A percentile compares a stretch with the other conserved stretches of the same genome.
These are phyloP conservation scores for Australoheros scitulus DNA, from an alignment of 2,113 vertebrate genomes.

Conservation along the genomic window DNA sequence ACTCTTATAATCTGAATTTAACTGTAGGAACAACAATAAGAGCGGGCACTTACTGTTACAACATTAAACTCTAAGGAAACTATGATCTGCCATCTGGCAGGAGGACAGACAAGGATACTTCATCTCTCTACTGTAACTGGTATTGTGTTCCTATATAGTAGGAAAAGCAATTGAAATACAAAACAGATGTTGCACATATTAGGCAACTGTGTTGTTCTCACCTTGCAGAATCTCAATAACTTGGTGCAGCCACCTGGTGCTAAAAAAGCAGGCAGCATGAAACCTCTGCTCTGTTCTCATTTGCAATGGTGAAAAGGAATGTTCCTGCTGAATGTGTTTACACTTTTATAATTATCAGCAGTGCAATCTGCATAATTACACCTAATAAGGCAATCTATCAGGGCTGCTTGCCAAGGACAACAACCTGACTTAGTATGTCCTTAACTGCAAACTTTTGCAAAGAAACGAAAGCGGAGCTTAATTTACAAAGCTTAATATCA, in stretches of 20 bases:
- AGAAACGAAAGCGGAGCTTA: background rate
- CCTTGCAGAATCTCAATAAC: constrained; percentile 61
- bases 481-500: background rate
- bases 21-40: background rate
- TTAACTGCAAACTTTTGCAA: constrained; percentile 38
- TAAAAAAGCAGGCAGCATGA: constrained; percentile 55
- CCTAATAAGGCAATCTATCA: constrained; percentile 73
- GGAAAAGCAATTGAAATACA: constrained; percentile 16
- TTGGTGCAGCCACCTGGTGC: constrained; percentile 65
- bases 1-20: background rate
- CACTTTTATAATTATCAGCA: constrained; percentile 70
- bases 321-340: constrained; percentile 65
- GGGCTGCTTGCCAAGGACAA: constrained; percentile 63
- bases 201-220: constrained; percentile 48
- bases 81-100: constrained; percentile 43
- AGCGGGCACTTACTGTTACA: constrained; percentile 18
- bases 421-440: constrained; percentile 48
- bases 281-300: constrained; percentile 49
- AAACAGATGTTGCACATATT: constrained; percentile 59
- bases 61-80: constrained; percentile 17
- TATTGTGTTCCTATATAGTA: background rate
- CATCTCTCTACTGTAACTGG: background rate
- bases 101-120: constrained; percentile 26
- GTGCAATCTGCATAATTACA: constrained; percentile 71
- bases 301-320: constrained; percentile 62